Percentiles rank a stretch among this genome's conserved stretches.
Evolutionary conservation across 2,113 vertebrate species (phyloP).

Genomic region (Petrocephalus microphthalmus): DNA sequence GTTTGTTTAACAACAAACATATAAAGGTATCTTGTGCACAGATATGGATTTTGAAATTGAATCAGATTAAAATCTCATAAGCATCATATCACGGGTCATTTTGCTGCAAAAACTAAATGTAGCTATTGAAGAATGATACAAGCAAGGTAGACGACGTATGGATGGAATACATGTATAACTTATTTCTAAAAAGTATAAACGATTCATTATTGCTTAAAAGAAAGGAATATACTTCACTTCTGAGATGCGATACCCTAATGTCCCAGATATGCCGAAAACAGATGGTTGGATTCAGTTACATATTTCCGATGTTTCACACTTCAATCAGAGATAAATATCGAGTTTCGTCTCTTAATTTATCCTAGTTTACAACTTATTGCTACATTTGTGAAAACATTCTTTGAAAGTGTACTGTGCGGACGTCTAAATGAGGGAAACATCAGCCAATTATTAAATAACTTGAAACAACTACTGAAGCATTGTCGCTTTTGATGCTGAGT

Average conservation of each 20-base stretch:
- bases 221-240: background rate
- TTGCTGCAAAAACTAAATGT: background rate
- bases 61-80: background rate
- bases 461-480: background rate
- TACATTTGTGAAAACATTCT: background rate
- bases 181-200: background rate
- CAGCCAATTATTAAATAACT: background rate
- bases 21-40: background rate
- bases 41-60: background rate
- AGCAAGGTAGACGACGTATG: background rate
- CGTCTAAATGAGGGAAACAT: background rate
- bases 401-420: background rate
- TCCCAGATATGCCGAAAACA: constrained; percentile 4
- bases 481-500: background rate
- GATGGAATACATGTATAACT: background rate
- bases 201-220: background rate
- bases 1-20: background rate
- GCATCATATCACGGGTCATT: background rate
- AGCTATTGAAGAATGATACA: background rate
- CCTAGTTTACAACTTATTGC: constrained; percentile 1
- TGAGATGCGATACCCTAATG: background rate
- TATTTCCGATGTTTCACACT: background rate
- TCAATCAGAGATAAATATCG: constrained; percentile 6
- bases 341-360: constrained; percentile 9
- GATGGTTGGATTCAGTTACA: background rate